A percentile compares a stretch with the other conserved stretches of the same genome.
These are phyloP conservation scores for Microcebus tavaratra DNA, from an alignment of 2,113 vertebrate genomes.

Conservation along the genomic window DNA sequence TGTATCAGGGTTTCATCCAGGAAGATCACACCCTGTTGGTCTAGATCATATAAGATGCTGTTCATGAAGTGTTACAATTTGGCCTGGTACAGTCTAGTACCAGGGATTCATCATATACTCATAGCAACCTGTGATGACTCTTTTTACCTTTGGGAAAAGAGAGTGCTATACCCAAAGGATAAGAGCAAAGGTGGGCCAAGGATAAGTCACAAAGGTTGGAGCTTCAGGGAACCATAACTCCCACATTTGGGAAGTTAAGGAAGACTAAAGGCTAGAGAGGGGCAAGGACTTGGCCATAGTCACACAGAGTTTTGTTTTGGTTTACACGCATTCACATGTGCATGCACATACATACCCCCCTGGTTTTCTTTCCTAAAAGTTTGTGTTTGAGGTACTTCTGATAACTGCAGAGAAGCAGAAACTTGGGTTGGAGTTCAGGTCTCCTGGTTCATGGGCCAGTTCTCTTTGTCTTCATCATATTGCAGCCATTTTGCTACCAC, in stretches of 20 bases:
- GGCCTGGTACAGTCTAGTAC: background rate
- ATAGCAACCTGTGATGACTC: background rate
- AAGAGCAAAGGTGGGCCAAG: background rate
- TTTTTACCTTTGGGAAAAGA: constrained; percentile 21
- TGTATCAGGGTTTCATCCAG: background rate
- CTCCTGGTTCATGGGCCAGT: background rate
- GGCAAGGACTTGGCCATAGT: background rate
- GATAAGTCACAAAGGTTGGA: background rate
- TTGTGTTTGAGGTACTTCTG: constrained; percentile 18
- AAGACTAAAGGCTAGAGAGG: constrained; percentile 32
- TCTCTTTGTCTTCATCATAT: background rate
- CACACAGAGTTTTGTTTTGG: background rate
- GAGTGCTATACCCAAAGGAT: background rate
- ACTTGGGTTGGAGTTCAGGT: background rate
- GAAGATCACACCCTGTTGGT: background rate
- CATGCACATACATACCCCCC: background rate
- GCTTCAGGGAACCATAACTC: background rate
- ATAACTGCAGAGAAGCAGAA: background rate
- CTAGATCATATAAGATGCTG: background rate
- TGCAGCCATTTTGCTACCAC: background rate
- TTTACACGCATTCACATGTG: background rate
- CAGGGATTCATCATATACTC: background rate
- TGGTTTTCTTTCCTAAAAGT: background rate
- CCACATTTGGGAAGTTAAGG: background rate
- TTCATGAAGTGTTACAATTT: background rate